phyloP scores from a whole-genome alignment of 2,797 vertebrate species.

The Eurystomus glaucurus region DNA sequence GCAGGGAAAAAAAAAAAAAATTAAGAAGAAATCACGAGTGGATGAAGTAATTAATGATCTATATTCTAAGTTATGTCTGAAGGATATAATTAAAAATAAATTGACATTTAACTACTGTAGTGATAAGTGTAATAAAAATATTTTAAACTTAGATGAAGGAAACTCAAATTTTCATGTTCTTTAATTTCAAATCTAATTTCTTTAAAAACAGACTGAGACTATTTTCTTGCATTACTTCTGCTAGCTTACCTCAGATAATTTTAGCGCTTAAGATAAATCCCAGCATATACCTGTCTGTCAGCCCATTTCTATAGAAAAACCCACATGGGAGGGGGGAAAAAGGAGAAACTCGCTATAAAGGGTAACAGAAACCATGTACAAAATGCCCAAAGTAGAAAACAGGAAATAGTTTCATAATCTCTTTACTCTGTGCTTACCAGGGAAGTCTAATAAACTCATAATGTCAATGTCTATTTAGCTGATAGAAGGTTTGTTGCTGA shows the following conservation, averaged over 20 bases:
- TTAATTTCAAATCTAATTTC: slow-evolving; percentile 24
- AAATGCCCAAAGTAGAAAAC: background rate
- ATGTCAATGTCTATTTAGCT: background rate
- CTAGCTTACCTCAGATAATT: slow-evolving; percentile 45
- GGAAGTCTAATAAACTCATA: background rate
- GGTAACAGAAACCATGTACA: background rate
- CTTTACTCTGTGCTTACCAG: background rate
- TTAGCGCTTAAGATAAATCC: slow-evolving; percentile 65
- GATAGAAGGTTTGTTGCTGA: background rate
- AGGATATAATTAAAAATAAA: background rate
- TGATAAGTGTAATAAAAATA: slow-evolving; percentile 18
- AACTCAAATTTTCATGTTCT: slow-evolving; percentile 1
- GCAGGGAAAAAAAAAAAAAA: background rate
- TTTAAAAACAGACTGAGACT: slow-evolving; percentile 27
- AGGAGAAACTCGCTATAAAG: background rate
- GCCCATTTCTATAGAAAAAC: slow-evolving; percentile 12
- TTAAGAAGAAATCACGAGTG: background rate
- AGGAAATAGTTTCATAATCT: slow-evolving; percentile 1
- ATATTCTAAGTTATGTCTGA: background rate
- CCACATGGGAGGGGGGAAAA: background rate
- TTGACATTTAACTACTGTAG: background rate
- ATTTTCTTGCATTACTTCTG: slow-evolving; percentile 56
- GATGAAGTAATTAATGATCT: background rate
- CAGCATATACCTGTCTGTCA: slow-evolving; percentile 55
- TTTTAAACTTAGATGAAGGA: background rate